A percentile compares a stretch with the other conserved stretches of the same genome.
Evolutionary conservation across 2,113 vertebrate species (phyloP).

Genomic region (Alethe diademata): DNA sequence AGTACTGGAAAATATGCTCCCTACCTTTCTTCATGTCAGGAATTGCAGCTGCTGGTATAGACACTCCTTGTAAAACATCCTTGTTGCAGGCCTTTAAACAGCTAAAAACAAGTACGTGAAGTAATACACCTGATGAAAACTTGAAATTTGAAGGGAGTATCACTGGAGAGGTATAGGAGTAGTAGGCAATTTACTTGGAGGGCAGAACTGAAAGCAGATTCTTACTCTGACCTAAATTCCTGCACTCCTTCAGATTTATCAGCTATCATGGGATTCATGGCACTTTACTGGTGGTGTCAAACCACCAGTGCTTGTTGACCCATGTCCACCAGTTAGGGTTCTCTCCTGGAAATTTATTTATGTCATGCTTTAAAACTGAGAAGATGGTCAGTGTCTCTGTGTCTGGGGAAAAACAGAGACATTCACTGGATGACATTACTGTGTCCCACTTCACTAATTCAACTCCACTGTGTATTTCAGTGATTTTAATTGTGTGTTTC

Average conservation of each 20-base stretch:
- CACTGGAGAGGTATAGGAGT: background rate
- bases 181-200: background rate
- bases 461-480: background rate
- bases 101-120: background rate
- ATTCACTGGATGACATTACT: background rate
- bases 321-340: accelerated
- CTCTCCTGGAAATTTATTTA: background rate
- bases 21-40: constrained; percentile 35
- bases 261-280: background rate
- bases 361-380: background rate
- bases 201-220: background rate
- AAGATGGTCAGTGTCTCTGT: background rate
- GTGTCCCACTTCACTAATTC: background rate
- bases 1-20: background rate
- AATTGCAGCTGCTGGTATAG: background rate
- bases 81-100: background rate
- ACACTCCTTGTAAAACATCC: background rate
- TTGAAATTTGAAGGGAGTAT: background rate
- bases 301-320: background rate
- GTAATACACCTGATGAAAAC: background rate
- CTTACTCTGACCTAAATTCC: background rate
- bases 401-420: background rate
- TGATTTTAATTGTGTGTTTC: background rate
- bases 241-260: background rate
- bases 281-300: background rate